phyloP scores from a whole-genome alignment of 30 jellyfish, hydroid and myxozoan species.

The Cassiopea andromeda region DNA sequence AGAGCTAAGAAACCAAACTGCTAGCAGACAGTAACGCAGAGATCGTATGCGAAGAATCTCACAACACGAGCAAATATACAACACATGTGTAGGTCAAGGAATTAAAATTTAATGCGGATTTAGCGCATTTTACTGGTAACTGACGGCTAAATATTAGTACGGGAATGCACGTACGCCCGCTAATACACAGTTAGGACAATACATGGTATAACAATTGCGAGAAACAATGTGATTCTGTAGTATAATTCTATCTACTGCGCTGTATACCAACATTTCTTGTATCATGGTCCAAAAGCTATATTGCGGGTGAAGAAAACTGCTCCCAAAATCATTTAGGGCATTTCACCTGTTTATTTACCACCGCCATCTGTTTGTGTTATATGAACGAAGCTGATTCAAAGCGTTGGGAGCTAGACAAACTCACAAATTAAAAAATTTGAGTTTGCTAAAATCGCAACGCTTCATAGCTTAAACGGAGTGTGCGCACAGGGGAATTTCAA shows the following conservation, averaged over 20 bases:
- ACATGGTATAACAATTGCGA: neutral
- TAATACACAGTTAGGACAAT: conserved; percentile 28
- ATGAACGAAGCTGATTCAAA: neutral
- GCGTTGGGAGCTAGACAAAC: neutral
- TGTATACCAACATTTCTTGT: neutral
- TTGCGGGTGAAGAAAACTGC: neutral
- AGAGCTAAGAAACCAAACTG: neutral
- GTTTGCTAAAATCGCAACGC: conserved; percentile 11
- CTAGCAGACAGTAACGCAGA: neutral
- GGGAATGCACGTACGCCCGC: conserved; percentile 25
- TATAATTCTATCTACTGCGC: neutral
- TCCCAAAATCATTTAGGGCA: conserved; percentile 4
- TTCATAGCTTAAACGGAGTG: conserved; percentile 6
- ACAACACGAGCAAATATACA: conserved; percentile 16
- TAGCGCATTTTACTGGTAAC: conserved; percentile 66
- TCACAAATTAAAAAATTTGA: neutral
- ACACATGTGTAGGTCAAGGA: conserved; percentile 61
- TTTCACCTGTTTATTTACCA: conserved; percentile 51
- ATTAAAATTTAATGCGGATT: conserved; percentile 66
- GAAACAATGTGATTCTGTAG: neutral
- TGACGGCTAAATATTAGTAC: conserved; percentile 8
- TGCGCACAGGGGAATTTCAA: neutral
- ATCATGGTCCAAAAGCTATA: conserved; percentile 13
- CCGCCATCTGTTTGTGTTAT: conserved; percentile 30
- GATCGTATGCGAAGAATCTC: neutral